Conservation (phyloP, 2,113 vertebrate genomes). For the Anser cygnoides region DNA sequence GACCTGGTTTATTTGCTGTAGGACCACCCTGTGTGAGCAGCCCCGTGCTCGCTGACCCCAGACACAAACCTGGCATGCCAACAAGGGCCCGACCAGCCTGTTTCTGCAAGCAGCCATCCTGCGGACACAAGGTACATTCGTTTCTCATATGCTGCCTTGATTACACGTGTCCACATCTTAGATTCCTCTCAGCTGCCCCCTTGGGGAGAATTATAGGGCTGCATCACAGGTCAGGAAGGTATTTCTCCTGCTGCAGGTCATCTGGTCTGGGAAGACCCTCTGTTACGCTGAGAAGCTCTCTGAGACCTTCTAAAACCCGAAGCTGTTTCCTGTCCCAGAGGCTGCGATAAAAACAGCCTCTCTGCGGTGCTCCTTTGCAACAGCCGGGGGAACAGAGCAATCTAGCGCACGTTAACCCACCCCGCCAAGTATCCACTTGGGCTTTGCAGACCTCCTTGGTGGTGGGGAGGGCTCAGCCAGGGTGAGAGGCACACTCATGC, state of each 20-base stretch:
- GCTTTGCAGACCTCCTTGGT: background rate
- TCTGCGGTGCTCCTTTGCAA: background rate
- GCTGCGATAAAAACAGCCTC: background rate
- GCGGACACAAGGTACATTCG: background rate
- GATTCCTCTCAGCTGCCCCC: background rate
- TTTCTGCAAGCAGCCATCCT: background rate
- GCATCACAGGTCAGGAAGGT: background rate
- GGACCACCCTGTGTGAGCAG: background rate
- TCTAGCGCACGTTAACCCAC: background rate
- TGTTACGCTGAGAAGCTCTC: background rate
- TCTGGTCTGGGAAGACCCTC: background rate
- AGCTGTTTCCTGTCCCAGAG: background rate
- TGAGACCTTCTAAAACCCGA: background rate
- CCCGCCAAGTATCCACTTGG: rapidly evolving
- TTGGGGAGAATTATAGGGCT: background rate
- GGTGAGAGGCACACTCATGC: background rate
- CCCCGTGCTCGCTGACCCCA: background rate
- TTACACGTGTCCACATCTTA: background rate
- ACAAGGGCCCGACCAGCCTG: background rate
- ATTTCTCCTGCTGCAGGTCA: background rate
- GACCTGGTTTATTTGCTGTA: background rate
- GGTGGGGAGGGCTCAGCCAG: background rate
- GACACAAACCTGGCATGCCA: background rate
- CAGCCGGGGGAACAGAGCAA: background rate
- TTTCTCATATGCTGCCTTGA: background rate